Base-by-base conservation (phyloP, 1,140 invertebrate genomes). In the Daktulosphaira vitifoliae region DNA sequence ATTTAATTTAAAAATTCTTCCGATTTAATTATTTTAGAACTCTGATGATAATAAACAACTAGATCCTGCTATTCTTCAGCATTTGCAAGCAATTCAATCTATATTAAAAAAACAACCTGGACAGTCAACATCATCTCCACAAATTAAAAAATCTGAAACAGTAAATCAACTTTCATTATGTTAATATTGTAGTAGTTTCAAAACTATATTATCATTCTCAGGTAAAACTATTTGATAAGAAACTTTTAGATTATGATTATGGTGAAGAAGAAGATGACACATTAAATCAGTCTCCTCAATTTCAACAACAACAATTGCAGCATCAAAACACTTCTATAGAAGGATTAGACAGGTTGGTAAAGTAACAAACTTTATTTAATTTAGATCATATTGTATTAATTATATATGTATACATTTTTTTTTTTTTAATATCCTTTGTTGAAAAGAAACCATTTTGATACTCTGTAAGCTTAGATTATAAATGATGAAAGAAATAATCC, bases 221-320 rank as follows among this genome's bases (percentile, higher is more conserved):
- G 71, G 79, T 84, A 2, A 83, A 84, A 69, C 44, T 62, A 15
- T 86, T 87, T 73, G 84, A 83, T 72, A 87, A 85, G 73, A 89
- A 90, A 73, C 72, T 91, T 1, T 74, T 92, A 22, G 88, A 90
- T 72, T 90, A 88, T 77, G 89, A 90, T 74, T 90, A 90, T 76
- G 86, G 84, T 0, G 86, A 89, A 69, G 87, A 87, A 72, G 87
- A 89, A 68, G 88, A 90, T 29, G 88, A 90, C 53, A 77, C 70
- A 16, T 70, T 70, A 11, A 53, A 69, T 68, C 56, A 62, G 46
- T 69, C 68, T 22, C 59, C 71, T 8, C 39, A 48, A 18, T 62
- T 62, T 33, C 56, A 62, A 22, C 56, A 46, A 18, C 71, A 69
- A 44, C 54, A 13, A 54, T 46, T 20, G 73, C 76, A 65, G 73